Evolutionary conservation across 2,797 vertebrate species (phyloP).

Genomic region (Myoxocephalus aenaeus): DNA sequence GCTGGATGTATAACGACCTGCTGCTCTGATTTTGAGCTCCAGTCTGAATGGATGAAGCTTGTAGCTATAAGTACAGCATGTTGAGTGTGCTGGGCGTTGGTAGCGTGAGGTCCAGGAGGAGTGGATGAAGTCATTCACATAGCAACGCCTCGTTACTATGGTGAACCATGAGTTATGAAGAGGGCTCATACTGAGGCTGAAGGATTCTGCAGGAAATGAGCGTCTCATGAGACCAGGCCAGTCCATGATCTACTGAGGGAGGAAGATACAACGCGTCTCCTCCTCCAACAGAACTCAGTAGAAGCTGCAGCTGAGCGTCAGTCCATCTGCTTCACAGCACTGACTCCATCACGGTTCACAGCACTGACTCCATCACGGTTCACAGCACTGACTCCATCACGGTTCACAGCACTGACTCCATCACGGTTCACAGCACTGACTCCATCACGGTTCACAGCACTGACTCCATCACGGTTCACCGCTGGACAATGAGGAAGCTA

Average conservation of each 20-base stretch:
- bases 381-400: no score
- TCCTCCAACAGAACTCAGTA: slow-evolving; percentile 6
- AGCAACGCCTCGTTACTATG: slow-evolving; percentile 59
- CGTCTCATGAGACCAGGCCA: slow-evolving; percentile 37
- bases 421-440: no score
- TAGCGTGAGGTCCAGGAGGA: slow-evolving; percentile 9
- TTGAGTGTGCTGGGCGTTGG: not conserved
- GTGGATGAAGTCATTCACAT: slow-evolving; percentile 52
- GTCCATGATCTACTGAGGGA: slow-evolving; percentile 5
- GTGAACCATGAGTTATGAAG: slow-evolving; percentile 61
- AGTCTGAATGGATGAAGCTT: not conserved
- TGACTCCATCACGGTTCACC: no score
- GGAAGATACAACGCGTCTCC: not conserved
- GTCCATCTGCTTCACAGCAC: not conserved
- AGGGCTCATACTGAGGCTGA: slow-evolving; percentile 38
- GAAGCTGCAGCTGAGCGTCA: not conserved
- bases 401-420: no score
- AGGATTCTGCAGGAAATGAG: slow-evolving; percentile 72
- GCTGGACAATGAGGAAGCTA: not conserved
- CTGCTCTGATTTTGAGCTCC: not conserved
- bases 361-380: no score
- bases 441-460: no score
- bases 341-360: no score
- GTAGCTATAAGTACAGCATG: not conserved
- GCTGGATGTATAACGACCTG: not conserved